Percentiles rank a stretch among this genome's conserved stretches.
These are phyloP conservation scores for Alviniconcha strummeri DNA, from an alignment of 2,888 invertebrate species.

Conservation along the genomic window DNA sequence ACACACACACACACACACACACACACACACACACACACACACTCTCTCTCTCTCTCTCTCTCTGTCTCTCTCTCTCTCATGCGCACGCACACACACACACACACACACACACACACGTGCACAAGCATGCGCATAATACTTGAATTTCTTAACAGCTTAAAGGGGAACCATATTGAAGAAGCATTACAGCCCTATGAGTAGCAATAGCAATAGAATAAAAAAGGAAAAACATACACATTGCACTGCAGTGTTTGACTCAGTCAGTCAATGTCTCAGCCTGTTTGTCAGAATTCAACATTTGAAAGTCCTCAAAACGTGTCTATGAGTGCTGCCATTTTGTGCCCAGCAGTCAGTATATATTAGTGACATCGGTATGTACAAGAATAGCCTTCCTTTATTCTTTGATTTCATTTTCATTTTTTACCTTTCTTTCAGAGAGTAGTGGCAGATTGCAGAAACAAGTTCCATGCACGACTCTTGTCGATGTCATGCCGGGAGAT, in stretches of 20 bases:
- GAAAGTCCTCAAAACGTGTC: too few species aligned
- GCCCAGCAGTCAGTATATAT: too few species aligned
- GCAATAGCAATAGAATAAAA: neutral
- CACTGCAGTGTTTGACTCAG: neutral
- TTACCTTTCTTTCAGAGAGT: neutral
- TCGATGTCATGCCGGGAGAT: constrained; percentile 25
- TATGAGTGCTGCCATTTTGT: too few species aligned
- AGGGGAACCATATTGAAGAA: too few species aligned
- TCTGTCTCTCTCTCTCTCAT: neutral
- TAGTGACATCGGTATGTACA: too few species aligned
- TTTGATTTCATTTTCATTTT: too few species aligned
- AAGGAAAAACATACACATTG: neutral
- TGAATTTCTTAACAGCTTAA: too few species aligned
- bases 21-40: neutral
- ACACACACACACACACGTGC: neutral
- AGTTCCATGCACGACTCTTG: constrained; percentile 13
- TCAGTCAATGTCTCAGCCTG: too few species aligned
- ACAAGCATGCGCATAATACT: neutral
- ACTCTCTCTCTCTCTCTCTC: neutral
- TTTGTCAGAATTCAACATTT: too few species aligned
- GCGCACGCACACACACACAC: neutral
- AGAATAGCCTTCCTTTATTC: too few species aligned
- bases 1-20: neutral
- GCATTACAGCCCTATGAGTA: too few species aligned
- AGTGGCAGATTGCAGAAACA: neutral